A percentile compares a stretch with the other conserved stretches of the same genome.
These are phyloP conservation scores for Muntiacus reevesi DNA, from an alignment of 2,113 vertebrate genomes.

Conservation along the genomic window DNA sequence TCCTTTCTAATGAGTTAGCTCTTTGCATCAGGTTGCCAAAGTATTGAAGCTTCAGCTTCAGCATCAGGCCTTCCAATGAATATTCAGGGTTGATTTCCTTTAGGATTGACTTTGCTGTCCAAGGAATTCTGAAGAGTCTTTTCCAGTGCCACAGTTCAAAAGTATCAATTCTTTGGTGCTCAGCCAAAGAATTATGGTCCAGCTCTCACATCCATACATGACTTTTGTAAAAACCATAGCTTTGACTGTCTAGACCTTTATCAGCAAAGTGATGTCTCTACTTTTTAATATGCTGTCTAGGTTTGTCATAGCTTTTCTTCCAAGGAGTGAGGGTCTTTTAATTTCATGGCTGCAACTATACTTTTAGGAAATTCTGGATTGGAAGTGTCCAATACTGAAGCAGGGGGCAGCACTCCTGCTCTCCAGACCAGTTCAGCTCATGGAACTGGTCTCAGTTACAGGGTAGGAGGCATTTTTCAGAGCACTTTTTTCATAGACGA, in stretches of 20 bases:
- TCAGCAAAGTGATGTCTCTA: neutral
- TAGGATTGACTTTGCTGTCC: neutral
- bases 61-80: neutral
- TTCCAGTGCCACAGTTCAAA: neutral
- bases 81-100: neutral
- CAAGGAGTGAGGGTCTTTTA: neutral
- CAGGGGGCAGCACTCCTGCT: neutral
- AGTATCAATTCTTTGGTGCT: neutral
- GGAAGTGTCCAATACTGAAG: neutral
- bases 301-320: neutral
- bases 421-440: neutral
- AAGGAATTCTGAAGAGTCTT: neutral
- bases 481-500: accelerated
- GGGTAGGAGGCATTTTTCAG: neutral
- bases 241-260: neutral
- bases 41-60: neutral
- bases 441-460: too few species aligned
- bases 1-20: neutral
- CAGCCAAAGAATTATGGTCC: neutral
- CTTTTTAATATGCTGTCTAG: neutral
- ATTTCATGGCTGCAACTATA: neutral
- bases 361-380: neutral
- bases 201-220: neutral
- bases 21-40: neutral
- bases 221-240: neutral